Base-by-base conservation (phyloP, 2,888 invertebrate species). In the Chymomyza procnemis region DNA sequence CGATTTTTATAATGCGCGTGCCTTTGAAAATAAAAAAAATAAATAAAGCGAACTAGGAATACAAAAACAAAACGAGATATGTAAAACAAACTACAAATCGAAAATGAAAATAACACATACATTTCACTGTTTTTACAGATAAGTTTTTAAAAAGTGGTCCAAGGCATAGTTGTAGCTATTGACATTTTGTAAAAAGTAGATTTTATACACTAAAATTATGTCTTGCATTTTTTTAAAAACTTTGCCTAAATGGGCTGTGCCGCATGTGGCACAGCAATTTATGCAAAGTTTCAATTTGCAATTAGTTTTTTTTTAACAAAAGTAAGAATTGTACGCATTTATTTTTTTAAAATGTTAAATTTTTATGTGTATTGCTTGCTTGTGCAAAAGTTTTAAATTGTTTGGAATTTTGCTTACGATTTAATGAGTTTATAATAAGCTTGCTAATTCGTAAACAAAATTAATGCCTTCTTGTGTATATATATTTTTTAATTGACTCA, bases 1-100 rank as follows among this genome's bases (percentile, higher is more conserved):
- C 71, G 74, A 85, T 80, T 85, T 81, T 85, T 80, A 76, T 74
- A 83, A 85, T 78, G 78, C 79, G 78, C 75, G 83, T 84, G 83
- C 83, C 83, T 84, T 84, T 79, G 60, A 79, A 75, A 66, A 75
- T 74, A 64, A 70, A 81, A 75, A n/a, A n/a, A n/a, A n/a, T n/a
- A n/a, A n/a, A n/a, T n/a, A n/a, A n/a, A 74, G 57, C 74, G 62
- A 77, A 69, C 73, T 78, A 80, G 73, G 76, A 71, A 78, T 76
- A 82, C 71, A 81, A 79, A 75, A 61, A 61, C 34, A 74, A 66
- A 77, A 21, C n/a, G 22, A 63, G 41, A 65, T 56, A 63, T 62
- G 65, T 41, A 41, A 62, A 48, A 57, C 55, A 65, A 62, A 66
- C 63, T 66, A 76, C 67, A 64, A 61, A 67, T 67, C 60, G 14